A percentile compares a stretch with the other conserved stretches of the same genome.
phyloP scores from a whole-genome alignment of 2,888 invertebrate genomes.

The Hybos culiciformis region DNA sequence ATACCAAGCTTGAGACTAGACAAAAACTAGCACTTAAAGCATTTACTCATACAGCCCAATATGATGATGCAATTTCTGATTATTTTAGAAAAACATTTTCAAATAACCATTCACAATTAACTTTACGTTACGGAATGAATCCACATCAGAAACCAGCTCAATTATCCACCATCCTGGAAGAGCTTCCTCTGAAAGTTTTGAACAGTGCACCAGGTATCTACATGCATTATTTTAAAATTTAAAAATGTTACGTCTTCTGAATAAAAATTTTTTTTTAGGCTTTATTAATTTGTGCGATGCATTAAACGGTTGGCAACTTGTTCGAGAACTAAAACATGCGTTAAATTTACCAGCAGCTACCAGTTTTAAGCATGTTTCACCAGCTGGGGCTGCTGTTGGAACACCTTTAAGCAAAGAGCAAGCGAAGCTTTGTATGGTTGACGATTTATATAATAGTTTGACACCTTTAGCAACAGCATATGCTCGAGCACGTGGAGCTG shows the following conservation, averaged over 20 bases:
- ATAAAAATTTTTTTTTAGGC: slow-evolving; percentile 27
- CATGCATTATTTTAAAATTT: not conserved
- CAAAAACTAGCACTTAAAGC: slow-evolving; percentile 60
- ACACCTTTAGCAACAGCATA: slow-evolving; percentile 82
- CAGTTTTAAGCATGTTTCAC: slow-evolving; percentile 97
- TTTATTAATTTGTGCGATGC: slow-evolving; percentile 97
- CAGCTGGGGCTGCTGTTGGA: slow-evolving; percentile 92
- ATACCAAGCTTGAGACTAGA: slow-evolving; percentile 50
- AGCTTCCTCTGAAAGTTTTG: slow-evolving; percentile 72
- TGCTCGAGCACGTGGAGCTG: slow-evolving; percentile 91
- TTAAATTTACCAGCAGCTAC: slow-evolving; percentile 79
- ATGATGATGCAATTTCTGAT: slow-evolving; percentile 88
- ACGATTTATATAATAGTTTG: slow-evolving; percentile 58
- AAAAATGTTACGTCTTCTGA: not conserved
- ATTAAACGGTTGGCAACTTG: slow-evolving; percentile 93
- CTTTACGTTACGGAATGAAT: slow-evolving; percentile 91
- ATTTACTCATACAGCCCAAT: slow-evolving; percentile 90
- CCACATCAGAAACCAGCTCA: slow-evolving; percentile 97
- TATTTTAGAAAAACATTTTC: slow-evolving; percentile 89
- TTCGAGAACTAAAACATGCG: slow-evolving; percentile 69
- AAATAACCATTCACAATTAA: slow-evolving; percentile 59
- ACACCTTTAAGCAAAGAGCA: slow-evolving; percentile 60
- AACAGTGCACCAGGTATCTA: slow-evolving; percentile 75
- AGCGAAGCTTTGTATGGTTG: slow-evolving; percentile 87
- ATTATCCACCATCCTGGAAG: slow-evolving; percentile 62